Conservation (phyloP, 2,113 vertebrate genomes). For the Murina feae region DNA sequence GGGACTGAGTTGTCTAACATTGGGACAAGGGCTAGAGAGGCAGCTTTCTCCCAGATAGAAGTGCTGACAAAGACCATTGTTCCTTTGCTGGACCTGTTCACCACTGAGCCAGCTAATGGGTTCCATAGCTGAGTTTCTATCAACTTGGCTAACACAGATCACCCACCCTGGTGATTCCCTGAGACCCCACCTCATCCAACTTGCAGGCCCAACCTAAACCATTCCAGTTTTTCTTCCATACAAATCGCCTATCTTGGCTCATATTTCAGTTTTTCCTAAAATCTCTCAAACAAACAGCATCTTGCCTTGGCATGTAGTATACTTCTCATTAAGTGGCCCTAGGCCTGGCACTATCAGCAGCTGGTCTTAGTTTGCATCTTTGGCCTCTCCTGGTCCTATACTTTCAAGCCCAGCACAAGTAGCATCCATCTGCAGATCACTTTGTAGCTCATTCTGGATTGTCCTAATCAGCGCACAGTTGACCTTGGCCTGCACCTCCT, state of each 20-base stretch:
- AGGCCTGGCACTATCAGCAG: background rate
- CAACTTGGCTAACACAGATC: background rate
- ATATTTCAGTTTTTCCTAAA: background rate
- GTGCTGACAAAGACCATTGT: background rate
- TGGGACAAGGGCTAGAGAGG: background rate
- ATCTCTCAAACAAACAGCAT: background rate
- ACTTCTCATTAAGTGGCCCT: background rate
- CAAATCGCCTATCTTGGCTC: background rate
- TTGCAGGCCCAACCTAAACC: background rate
- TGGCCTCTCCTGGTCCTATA: background rate
- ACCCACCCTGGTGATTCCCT: background rate
- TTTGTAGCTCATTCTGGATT: background rate
- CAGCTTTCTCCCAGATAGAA: background rate
- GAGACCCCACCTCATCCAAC: background rate
- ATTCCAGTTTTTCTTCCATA: background rate
- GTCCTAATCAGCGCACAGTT: background rate
- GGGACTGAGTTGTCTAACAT: background rate
- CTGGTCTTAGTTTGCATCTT: background rate
- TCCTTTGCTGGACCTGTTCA: background rate
- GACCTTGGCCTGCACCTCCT: background rate
- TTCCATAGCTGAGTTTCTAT: background rate
- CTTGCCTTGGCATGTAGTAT: background rate
- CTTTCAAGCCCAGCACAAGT: background rate
- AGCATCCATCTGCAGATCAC: background rate
- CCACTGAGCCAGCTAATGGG: background rate